Base-by-base conservation (phyloP, 2,797 vertebrate genomes). In the Discoglossus pictus region DNA sequence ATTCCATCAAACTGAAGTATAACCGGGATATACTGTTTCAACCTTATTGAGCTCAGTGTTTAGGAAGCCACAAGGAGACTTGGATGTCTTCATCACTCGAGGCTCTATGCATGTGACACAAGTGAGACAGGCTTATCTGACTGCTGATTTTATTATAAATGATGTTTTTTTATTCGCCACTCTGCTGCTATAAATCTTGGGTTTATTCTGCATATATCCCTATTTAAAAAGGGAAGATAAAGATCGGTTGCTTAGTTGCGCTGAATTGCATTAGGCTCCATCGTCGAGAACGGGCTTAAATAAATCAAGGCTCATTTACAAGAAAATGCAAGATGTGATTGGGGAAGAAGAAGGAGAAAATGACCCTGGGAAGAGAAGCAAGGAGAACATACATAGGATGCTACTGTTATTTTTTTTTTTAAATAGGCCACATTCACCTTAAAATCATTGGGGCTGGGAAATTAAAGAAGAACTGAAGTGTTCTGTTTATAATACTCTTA, bases 271-370 rank as follows among this genome's bases (percentile, higher is more conserved):
- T 65, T 65, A 65, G 23, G 46, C 27, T 21, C 39, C 39, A 36
- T 42, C 47, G 18, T 24, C 20, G 20, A 17, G 36, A 40, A 54
- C 16, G 20, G 39, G 7, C 39, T 43, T 54, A 44, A 54, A 65
- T 65, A 65, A 65, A 65, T 65, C 51, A 65, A 65, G 27, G 17
- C 62, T 65, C 62, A 65, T 65, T 65, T 65, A 42, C 50, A 43
- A 13, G 17, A 50, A 61, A 16, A 36, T 50, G 20, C 44, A 16
- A 4, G 40, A n/a, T 35, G 25, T 61, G 42, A 47, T 61, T 61
- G 43, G 43, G n/a, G 15, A n/a, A 34, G 12, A 20, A 43, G 6
- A 3, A 23, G 36, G 40, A 48, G 11, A 18, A 20, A 48, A 36
- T 23, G 42, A 61, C 27, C 44, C 42, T 10, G 43, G 7, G 59